phyloP scores from a whole-genome alignment of 2,797 vertebrate species.

The Neosilurus mollespiculum region DNA sequence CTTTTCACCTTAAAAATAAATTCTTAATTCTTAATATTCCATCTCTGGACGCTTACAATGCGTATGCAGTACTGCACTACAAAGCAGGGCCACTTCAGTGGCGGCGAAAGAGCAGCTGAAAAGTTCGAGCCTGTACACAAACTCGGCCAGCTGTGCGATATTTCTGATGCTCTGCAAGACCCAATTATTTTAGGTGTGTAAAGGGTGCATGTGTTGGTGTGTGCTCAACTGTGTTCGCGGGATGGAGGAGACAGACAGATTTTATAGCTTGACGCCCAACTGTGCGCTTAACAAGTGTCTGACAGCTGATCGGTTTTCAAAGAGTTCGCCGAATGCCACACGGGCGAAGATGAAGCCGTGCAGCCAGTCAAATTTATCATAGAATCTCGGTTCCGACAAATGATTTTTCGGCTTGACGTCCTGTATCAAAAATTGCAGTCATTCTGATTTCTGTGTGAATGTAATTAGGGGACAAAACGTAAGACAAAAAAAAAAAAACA shows the following conservation, averaged over 20 bases:
- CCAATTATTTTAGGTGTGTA: conserved; percentile 47
- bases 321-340: conserved; percentile 42
- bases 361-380: not conserved
- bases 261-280: conserved; percentile 58
- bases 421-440: not conserved
- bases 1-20: not conserved
- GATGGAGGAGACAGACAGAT: conserved; percentile 23
- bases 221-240: conserved; percentile 1
- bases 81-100: not conserved
- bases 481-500: not conserved
- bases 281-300: conserved; percentile 58
- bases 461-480: not conserved
- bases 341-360: not conserved
- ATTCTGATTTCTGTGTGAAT: not conserved
- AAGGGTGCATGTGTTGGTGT: conserved; percentile 32
- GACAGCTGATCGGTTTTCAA: conserved; percentile 50
- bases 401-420: not conserved
- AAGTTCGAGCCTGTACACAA: conserved; percentile 20
- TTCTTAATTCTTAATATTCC: too few relatives aligned
- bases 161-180: conserved; percentile 40
- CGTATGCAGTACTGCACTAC: not conserved
- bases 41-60: too few relatives aligned
- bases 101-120: conserved; percentile 40
- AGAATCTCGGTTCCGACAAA: not conserved
- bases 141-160: conserved; percentile 43